Base-by-base conservation (phyloP, 92 coral and sea anemone genomes). In the Siderastrea radians region DNA sequence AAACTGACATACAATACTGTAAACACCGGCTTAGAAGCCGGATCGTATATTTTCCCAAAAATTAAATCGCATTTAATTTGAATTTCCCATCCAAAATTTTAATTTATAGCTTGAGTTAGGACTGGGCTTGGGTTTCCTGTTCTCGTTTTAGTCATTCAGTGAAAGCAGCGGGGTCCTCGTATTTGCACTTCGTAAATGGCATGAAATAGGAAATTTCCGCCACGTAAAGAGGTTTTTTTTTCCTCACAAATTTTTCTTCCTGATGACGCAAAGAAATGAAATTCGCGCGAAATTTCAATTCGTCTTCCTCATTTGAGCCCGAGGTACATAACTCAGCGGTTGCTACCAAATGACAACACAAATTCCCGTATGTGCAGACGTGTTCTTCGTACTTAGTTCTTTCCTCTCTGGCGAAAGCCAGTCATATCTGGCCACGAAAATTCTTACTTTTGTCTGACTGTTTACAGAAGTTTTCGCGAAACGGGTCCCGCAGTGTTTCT, bases 331-430 rank as follows among this genome's bases (percentile, higher is more conserved):
- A 11, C 2, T 55, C 83, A 76, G 89, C 83, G 77, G 89, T 16
- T 57, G 15, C 38, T 48, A 6, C 51, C 71, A 53, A 65, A 64
- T 79, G 67, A 70, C 72, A 74, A 75, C 77, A 70, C 54, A 67
- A 83, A 73, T 75, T 38, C 99, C 99, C 99, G 99, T 93, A 96
- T 96, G 97, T 94, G 92, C 69, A 90, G 97, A 96, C 99, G 99
- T 96, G 99, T 96, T 85, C 72, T 13, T 58, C 38, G 74, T 54
- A 53, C 59, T 62, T 49, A 10, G 84, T 80, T 74, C 58, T 82
- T 85, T 79, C 38, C 38, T 26, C 38, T 82, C 83, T 26, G 51
- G 83, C 70, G 61, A 66, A 75, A 68, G 81, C 95, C 96, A 95
- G 87, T 93, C 90, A 93, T 75, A 87, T 77, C 82, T 81, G 81